These are phyloP conservation scores for Donacobius atricapilla DNA, from an alignment of 2,113 vertebrate genomes.

Conservation along the genomic window DNA sequence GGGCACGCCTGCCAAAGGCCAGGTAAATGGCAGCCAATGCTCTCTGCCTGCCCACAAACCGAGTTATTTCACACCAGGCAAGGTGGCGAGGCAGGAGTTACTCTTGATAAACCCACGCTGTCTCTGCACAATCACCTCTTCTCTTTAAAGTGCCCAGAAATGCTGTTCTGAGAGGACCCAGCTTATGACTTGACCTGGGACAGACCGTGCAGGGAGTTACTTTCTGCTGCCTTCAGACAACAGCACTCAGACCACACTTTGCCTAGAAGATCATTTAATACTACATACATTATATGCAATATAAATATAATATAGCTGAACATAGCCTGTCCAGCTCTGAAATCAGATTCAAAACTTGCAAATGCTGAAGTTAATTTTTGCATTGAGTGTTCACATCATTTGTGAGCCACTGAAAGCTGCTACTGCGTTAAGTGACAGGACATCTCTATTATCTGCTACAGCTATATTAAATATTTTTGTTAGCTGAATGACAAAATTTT, in stretches of 20 bases:
- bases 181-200: neutral
- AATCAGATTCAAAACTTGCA: neutral
- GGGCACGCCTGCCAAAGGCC: neutral
- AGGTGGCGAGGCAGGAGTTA: neutral
- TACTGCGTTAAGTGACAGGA: neutral
- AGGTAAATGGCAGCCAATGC: neutral
- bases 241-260: neutral
- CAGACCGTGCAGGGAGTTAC: neutral
- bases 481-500: neutral
- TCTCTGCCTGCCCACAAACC: neutral
- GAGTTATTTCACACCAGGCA: neutral
- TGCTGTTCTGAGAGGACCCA: neutral
- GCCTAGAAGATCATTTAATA: neutral
- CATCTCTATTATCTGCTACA: neutral
- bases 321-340: neutral
- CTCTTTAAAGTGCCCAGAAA: neutral
- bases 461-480: neutral
- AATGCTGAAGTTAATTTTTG: neutral
- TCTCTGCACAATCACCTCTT: neutral
- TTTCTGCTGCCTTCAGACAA: neutral
- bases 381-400: neutral
- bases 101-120: neutral
- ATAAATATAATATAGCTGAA: neutral
- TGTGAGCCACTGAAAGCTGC: neutral
- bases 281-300: neutral